Conservation (phyloP, 2,113 vertebrate species). For the Lycaon pictus region DNA sequence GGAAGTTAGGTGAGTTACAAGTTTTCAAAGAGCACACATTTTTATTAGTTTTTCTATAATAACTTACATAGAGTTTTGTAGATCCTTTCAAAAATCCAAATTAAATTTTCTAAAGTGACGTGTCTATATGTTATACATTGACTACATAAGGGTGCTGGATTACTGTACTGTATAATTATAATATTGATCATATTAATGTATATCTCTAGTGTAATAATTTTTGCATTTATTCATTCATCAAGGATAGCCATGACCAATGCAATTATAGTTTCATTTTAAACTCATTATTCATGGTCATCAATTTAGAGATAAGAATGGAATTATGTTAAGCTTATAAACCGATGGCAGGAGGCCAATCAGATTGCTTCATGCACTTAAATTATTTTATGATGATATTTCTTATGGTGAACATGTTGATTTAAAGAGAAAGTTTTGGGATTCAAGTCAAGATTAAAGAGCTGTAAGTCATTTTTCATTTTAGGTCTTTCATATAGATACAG, state of each 20-base stretch:
- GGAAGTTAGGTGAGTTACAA: not conserved
- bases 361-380: slow-evolving; percentile 63
- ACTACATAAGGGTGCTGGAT: not conserved
- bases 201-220: slow-evolving; percentile 62
- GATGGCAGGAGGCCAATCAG: slow-evolving; percentile 67
- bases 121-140: not conserved
- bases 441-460: not conserved
- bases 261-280: slow-evolving; percentile 68
- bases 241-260: slow-evolving; percentile 67
- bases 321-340: slow-evolving; percentile 74
- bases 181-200: slow-evolving; percentile 44
- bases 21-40: not conserved
- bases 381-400: slow-evolving; percentile 67
- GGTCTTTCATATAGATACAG: not conserved
- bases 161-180: slow-evolving; percentile 12
- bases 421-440: slow-evolving; percentile 54
- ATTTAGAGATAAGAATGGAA: slow-evolving; percentile 77
- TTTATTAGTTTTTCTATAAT: slow-evolving; percentile 6
- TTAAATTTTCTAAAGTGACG: slow-evolving; percentile 15
- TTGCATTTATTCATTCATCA: slow-evolving; percentile 72
- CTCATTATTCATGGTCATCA: slow-evolving; percentile 65
- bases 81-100: slow-evolving; percentile 34
- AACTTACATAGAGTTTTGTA: slow-evolving; percentile 34
- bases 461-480: slow-evolving; percentile 53
- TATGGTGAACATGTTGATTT: slow-evolving; percentile 64